These are phyloP conservation scores for Prosapia bicincta DNA, from an alignment of 2,888 invertebrate genomes.

Conservation along the genomic window DNA sequence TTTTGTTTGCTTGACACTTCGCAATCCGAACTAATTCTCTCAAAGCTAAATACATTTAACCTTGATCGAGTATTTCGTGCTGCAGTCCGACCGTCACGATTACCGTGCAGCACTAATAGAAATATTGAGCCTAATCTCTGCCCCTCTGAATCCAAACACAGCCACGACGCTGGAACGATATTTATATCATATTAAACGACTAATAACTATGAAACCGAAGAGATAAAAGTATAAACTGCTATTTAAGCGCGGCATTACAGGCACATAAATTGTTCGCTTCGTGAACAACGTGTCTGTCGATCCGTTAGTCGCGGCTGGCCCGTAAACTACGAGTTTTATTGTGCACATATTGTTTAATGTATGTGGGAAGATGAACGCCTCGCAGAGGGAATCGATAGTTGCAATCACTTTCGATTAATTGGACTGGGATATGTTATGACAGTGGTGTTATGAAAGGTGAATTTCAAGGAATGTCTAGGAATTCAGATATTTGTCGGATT, in stretches of 20 bases:
- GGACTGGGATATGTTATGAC: no score
- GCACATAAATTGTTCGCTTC: not conserved
- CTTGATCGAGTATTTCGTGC: no score
- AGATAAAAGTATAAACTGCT: not conserved
- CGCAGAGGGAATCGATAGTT: not conserved
- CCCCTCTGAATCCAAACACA: not conserved
- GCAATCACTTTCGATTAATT: not conserved
- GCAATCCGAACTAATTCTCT: no score
- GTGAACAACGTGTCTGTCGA: not conserved
- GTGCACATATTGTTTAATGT: constrained; percentile 1
- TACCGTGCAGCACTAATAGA: not conserved
- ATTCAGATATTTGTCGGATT: no score
- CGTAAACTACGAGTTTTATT: not conserved
- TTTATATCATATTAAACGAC: not conserved
- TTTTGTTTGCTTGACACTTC: no score
- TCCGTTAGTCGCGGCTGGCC: not conserved
- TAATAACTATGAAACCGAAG: not conserved
- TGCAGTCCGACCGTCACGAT: not conserved
- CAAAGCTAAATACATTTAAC: no score
- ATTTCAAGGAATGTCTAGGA: no score
- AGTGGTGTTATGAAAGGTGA: no score
- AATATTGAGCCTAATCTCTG: not conserved
- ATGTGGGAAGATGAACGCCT: not conserved
- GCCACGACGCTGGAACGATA: not conserved
- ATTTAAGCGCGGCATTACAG: not conserved